Conservation (phyloP, 2,797 vertebrate genomes). For the Phataginus tetradactyla region DNA sequence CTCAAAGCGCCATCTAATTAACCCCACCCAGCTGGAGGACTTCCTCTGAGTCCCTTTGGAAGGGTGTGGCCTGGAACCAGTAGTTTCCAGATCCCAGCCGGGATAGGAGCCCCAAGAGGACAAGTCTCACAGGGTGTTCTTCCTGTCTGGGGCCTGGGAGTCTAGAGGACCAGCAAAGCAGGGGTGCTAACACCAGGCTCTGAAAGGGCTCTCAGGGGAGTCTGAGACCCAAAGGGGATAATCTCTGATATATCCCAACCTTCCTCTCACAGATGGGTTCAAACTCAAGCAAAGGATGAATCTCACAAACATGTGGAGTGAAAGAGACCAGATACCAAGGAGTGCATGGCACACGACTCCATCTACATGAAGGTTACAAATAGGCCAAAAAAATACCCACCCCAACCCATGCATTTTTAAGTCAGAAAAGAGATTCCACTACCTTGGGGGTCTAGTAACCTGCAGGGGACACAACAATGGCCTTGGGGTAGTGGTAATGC, state of each 20-base stretch:
- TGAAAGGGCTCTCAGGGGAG: not conserved
- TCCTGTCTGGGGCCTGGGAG: constrained; percentile 24
- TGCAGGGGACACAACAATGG: not conserved
- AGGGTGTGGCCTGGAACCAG: constrained; percentile 76
- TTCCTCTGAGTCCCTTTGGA: constrained; percentile 80
- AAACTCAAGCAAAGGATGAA: not conserved
- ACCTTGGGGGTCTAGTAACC: not conserved
- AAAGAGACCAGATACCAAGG: not conserved
- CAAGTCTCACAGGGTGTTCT: constrained; percentile 42
- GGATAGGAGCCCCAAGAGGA: constrained; percentile 69
- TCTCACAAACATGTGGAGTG: not conserved
- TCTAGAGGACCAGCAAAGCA: not conserved
- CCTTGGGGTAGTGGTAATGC: not conserved
- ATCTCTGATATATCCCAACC: not conserved
- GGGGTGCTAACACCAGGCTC: not conserved
- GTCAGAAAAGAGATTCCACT: not conserved
- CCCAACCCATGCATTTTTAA: not conserved
- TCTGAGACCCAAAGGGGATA: not conserved
- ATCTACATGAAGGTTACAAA: not conserved
- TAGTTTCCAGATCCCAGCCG: constrained; percentile 74
- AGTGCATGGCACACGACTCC: no score
- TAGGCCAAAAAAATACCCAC: not conserved
- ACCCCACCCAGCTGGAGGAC: constrained; percentile 76
- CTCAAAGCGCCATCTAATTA: constrained; percentile 81
- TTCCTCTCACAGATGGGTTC: not conserved